Percentiles rank a stretch among this genome's conserved stretches.
These are phyloP conservation scores for Uromys caudimaculatus DNA, from an alignment of 2,797 vertebrate genomes.

Conservation along the genomic window DNA sequence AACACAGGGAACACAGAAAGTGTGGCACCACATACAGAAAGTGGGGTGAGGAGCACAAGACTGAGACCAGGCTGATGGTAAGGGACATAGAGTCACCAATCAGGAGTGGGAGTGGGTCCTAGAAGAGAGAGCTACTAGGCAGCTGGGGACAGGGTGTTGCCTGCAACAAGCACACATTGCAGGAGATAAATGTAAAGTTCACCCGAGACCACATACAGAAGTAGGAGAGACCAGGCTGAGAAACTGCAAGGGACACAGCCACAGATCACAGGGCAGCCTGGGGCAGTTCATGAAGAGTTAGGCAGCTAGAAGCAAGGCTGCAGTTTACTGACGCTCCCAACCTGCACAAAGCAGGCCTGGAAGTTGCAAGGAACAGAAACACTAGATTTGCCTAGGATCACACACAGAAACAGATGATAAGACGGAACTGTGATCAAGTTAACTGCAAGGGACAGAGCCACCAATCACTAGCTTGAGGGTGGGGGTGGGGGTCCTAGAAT, in stretches of 20 bases:
- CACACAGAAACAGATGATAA: background rate
- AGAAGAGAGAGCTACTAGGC: background rate
- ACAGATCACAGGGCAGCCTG: too few relatives aligned
- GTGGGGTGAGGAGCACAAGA: background rate
- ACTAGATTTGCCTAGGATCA: background rate
- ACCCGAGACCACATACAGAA: background rate
- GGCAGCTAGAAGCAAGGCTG: background rate
- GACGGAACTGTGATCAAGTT: background rate
- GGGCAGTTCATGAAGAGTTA: background rate
- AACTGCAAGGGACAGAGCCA: background rate
- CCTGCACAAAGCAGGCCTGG: background rate
- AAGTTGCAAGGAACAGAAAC: background rate
- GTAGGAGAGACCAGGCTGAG: background rate
- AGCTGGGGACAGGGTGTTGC: background rate
- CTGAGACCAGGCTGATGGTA: background rate
- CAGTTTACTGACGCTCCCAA: background rate
- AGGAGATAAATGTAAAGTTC: background rate
- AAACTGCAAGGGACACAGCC: background rate
- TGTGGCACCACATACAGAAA: background rate
- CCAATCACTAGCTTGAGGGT: background rate
- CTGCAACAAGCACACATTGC: background rate
- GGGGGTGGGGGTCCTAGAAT: background rate
- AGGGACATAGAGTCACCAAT: background rate
- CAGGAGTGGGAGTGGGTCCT: background rate
- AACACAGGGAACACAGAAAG: background rate